Evolutionary conservation across 92 coral and sea anemone species (phyloP), one percentile per base, ranked within the genome.

Genomic region (Hydrozoanthus gracilis): DNA sequence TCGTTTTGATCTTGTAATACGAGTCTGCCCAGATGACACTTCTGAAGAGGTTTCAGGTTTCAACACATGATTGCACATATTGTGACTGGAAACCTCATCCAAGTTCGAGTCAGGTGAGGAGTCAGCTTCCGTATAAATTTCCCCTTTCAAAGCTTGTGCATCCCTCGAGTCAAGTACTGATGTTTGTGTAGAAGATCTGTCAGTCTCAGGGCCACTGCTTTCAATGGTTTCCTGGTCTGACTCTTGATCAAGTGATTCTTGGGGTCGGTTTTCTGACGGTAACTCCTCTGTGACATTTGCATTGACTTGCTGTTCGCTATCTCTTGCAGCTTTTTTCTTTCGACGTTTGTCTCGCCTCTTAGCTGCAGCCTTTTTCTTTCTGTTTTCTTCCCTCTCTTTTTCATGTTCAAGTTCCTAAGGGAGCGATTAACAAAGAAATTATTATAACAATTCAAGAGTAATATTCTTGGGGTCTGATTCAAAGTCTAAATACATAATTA

Each of bases 311-410:
- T 51, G 83, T 67, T 97, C 98, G 55, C 71, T 86, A 73, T 97
- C 99, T 73, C 87, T 93, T 0, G 98, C 98, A 27, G 96, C 98
- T 79, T 97, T 97, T 50, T 93, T 89, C 88, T 96, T 91, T 70
- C 93, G 91, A 9, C 98, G 90, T 69, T 97, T 97, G 89, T 97
- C 99, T 87, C 99, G 71, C 20, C 98, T 86, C 52, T 97, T 97
- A 3, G 98, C 99, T 8, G 99, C 99, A 46, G 95, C 98, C 87
- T 95, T 95, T 88, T 97, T 97, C 91, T 95, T 97, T 49, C 96
- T 86, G 78, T 95, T 95, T 71, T 93, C 95, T 83, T 97, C 97
- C 45, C 94, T 91, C 66, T 93, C 98, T 86, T 95, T 97, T 83
- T 97, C 99, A 61, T 93, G 94, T 77, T 97, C 99, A 45, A 97